These are phyloP conservation scores for Ctena decussata DNA, from an alignment of 2,888 invertebrate species.

Conservation along the genomic window DNA sequence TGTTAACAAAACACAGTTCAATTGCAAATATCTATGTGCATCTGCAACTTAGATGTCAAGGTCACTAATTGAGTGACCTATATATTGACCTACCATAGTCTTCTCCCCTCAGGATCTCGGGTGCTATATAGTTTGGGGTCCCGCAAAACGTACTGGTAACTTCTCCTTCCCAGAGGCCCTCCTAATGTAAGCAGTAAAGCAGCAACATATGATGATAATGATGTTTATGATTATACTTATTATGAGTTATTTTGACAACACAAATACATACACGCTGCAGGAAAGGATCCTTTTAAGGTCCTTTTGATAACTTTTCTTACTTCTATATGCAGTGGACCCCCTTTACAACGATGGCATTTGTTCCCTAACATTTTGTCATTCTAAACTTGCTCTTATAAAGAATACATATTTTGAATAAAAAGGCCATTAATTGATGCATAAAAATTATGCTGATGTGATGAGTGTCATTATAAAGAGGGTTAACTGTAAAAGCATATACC, in stretches of 20 bases:
- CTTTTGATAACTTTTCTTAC: too few relatives aligned
- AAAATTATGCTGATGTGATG: too few relatives aligned
- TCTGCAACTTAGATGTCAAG: slow-evolving; percentile 15
- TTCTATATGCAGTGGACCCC: too few relatives aligned
- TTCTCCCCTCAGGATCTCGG: slow-evolving; percentile 95
- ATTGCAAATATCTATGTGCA: not conserved
- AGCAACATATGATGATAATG: slow-evolving; percentile 15
- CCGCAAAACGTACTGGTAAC: slow-evolving; percentile 97
- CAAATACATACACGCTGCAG: not conserved
- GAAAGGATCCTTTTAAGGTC: not conserved
- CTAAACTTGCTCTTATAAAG: too few relatives aligned
- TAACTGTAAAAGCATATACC: too few relatives aligned
- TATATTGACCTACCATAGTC: slow-evolving; percentile 89
- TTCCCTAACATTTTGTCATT: too few relatives aligned
- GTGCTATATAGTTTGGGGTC: slow-evolving; percentile 99
- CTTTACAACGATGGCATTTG: too few relatives aligned
- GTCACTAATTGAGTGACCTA: not conserved
- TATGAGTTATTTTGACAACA: too few relatives aligned
- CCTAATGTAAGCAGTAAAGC: slow-evolving; percentile 68
- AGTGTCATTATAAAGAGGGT: too few relatives aligned
- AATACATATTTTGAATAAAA: too few relatives aligned
- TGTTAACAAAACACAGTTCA: not conserved
- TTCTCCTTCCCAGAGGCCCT: slow-evolving; percentile 89
- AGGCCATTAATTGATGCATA: too few relatives aligned
- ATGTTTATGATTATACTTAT: too few relatives aligned